phyloP scores from a whole-genome alignment of 2,797 vertebrate genomes.

The Lithobates sylvaticus region DNA sequence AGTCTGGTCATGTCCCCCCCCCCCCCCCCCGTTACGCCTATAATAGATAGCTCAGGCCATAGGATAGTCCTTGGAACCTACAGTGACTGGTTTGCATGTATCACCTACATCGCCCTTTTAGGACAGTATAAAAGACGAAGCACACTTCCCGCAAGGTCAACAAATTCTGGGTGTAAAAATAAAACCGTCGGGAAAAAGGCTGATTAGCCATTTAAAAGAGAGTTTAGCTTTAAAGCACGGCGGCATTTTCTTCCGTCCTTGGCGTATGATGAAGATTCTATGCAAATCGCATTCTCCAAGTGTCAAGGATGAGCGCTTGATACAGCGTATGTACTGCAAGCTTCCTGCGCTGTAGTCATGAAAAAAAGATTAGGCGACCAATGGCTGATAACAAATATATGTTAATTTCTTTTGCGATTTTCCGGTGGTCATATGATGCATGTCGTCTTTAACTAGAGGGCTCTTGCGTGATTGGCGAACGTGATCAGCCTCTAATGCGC shows the following conservation, averaged over 20 bases:
- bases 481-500: slow-evolving; percentile 46
- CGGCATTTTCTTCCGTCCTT: neutral
- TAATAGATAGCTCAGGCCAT: too few species aligned
- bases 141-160: too few species aligned
- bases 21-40: too few species aligned
- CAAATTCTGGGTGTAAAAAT: too few species aligned
- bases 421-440: slow-evolving; percentile 40
- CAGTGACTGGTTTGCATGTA: too few species aligned
- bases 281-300: slow-evolving; percentile 39
- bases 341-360: slow-evolving; percentile 24
- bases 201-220: neutral
- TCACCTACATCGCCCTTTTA: too few species aligned
- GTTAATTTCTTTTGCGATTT: slow-evolving; percentile 40
- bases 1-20: too few species aligned
- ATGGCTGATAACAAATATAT: slow-evolving; percentile 50
- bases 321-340: slow-evolving; percentile 1
- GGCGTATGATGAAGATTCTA: slow-evolving; percentile 40
- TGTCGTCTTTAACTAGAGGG: slow-evolving; percentile 43
- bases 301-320: slow-evolving; percentile 47
- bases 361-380: slow-evolving; percentile 55
- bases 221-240: slow-evolving; percentile 1
- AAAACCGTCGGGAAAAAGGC: too few species aligned
- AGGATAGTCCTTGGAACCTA: too few species aligned
- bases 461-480: slow-evolving; percentile 30
- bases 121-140: too few species aligned